phyloP scores from a whole-genome alignment of 2,113 vertebrate species.

The Hypomesus transpacificus region DNA sequence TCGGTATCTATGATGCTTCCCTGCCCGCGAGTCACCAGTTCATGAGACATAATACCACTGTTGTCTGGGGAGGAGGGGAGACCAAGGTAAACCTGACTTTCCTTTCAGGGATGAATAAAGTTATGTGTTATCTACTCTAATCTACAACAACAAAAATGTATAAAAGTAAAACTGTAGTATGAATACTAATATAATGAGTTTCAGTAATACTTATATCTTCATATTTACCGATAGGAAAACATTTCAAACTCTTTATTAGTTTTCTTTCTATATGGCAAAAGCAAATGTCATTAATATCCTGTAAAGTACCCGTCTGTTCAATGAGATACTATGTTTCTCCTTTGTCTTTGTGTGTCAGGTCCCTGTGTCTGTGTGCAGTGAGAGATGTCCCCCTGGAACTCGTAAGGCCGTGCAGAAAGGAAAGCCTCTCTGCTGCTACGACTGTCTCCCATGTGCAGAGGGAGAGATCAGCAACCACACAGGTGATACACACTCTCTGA shows the following conservation, averaged over 20 bases:
- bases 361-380: constrained; percentile 37
- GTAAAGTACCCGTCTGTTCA: not conserved
- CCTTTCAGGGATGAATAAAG: not conserved
- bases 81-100: not conserved
- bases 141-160: not conserved
- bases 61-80: constrained; percentile 9
- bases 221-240: too few relatives aligned
- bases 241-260: too few relatives aligned
- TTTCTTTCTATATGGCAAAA: too few relatives aligned
- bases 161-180: too few relatives aligned
- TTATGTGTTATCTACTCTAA: not conserved
- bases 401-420: constrained; percentile 19
- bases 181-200: too few relatives aligned
- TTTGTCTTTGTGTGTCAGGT: constrained; percentile 8
- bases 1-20: constrained; percentile 17
- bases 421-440: constrained; percentile 31
- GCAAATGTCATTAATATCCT: not conserved
- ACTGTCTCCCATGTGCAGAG: constrained; percentile 35
- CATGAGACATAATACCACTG: constrained; percentile 13
- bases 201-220: too few relatives aligned
- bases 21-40: constrained; percentile 11
- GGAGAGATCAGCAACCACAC: constrained; percentile 37
- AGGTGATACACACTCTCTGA: constrained; percentile 8
- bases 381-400: constrained; percentile 29
- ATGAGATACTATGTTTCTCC: not conserved